Base-by-base conservation (phyloP, 2,113 vertebrate genomes). In the Hypanus sabinus region DNA sequence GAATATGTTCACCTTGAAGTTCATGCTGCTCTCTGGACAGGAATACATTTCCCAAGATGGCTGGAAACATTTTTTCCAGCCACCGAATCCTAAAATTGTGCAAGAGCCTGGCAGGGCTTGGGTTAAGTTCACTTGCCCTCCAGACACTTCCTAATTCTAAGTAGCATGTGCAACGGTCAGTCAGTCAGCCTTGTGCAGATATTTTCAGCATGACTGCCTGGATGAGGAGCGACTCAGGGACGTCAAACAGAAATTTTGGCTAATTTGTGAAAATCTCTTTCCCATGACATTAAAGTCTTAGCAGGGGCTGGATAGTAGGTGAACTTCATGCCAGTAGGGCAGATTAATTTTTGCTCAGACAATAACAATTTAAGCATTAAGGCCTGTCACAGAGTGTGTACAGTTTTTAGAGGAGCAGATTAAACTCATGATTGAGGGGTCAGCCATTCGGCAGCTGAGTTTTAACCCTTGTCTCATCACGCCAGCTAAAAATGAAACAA, bases 261-360 rank as follows among this genome's bases (percentile, higher is more conserved):
- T 94, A 57, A 0, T 83, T 55, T 95, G 94, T 95, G 95, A 95
- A 95, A 90, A 95, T 94, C 94, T 95, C 87, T 96, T 95, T 96
- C 96, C 96, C 96, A 95, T 94, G 96, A 96, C 96, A 96, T 71
- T 95, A 95, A 96, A 96, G 96, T 96, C 96, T 95, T 90, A 90
- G 30, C 87, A 94, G 94, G 0, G 20, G 95, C 93, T 62, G 94
- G 46, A 94, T 88, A 85, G 36, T 10, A 55, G 68, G 36, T 71
- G 68, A 93, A 93, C 70, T 93, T 73, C 36, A 71, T 93, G 91
- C 91, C 91, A 93, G 91, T 73, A 93, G 91, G 68, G 70, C 36
- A 73, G 91, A 93, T 93, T 93, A 93, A 93, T 93, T 93, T 88
- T 93, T 75, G 36, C 20, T 55, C 91, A 93, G 91, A 75, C 91